phyloP scores from a whole-genome alignment of 2,797 vertebrate species.

The Loris lydekkerianus region DNA sequence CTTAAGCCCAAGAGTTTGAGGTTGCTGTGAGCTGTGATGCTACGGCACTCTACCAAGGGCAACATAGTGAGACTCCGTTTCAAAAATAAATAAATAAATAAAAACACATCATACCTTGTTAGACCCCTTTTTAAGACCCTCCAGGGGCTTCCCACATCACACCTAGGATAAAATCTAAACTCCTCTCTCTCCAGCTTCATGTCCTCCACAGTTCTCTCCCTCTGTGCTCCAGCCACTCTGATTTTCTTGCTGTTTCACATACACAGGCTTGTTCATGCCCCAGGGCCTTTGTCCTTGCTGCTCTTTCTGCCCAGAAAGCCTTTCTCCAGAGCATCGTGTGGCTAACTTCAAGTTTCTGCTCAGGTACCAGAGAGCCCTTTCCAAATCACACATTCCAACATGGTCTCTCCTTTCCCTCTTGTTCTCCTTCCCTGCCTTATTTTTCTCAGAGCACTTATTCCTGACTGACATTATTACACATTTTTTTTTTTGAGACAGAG shows the following conservation, averaged over 20 bases:
- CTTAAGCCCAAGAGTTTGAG: too few species aligned
- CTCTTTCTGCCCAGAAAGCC: not conserved
- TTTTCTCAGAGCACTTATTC: conserved; percentile 24
- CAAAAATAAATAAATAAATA: not conserved
- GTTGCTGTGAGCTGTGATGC: too few species aligned
- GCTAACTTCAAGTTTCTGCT: not conserved
- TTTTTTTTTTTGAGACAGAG: not conserved
- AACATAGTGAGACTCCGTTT: too few species aligned
- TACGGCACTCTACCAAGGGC: too few species aligned
- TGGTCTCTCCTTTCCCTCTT: not conserved
- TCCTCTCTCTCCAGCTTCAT: not conserved
- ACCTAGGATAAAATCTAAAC: not conserved
- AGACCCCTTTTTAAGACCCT: not conserved
- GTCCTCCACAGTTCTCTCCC: not conserved
- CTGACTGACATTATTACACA: not conserved
- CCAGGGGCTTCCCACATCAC: not conserved
- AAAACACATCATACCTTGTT: not conserved
- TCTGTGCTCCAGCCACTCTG: not conserved
- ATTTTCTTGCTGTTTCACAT: not conserved
- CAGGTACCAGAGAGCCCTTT: not conserved
- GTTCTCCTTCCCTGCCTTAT: not conserved
- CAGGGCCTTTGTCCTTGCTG: conserved; percentile 21
- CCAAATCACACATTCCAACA: not conserved
- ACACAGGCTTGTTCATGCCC: not conserved
- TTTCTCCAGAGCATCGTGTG: not conserved